Evolutionary conservation across 2,888 invertebrate genomes (phyloP).

Genomic region (Ectemnius continuus): DNA sequence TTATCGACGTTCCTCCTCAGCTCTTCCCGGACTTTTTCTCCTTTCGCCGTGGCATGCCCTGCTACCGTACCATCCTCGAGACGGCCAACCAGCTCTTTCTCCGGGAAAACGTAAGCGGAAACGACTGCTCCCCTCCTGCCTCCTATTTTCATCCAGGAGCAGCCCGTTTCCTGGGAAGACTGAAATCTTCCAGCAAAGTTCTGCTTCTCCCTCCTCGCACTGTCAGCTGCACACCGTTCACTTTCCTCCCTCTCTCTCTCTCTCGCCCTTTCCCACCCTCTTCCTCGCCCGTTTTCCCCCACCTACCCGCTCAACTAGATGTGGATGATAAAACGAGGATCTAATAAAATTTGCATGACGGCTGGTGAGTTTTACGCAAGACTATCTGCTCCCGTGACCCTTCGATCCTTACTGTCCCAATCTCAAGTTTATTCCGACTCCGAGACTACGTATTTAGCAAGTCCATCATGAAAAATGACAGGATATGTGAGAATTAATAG

Average conservation of each 20-base stretch:
- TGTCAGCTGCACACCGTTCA: slow-evolving; percentile 23
- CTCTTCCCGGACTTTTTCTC: slow-evolving; percentile 65
- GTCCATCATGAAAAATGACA: too few species aligned
- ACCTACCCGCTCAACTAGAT: neutral
- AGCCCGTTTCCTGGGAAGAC: slow-evolving; percentile 40
- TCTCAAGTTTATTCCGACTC: neutral
- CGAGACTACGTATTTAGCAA: too few species aligned
- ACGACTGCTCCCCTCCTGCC: slow-evolving; percentile 45
- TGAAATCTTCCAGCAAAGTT: slow-evolving; percentile 55
- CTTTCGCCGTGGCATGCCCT: slow-evolving; percentile 53
- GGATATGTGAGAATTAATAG: too few species aligned
- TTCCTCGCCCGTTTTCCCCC: neutral
- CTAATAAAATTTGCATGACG: slow-evolving; percentile 55
- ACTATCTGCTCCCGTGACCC: slow-evolving; percentile 11
- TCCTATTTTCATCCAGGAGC: slow-evolving; percentile 30
- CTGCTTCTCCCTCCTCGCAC: slow-evolving; percentile 16
- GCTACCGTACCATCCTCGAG: slow-evolving; percentile 56
- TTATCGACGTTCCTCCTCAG: slow-evolving; percentile 74
- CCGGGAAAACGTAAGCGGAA: slow-evolving; percentile 64
- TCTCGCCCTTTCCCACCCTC: neutral
- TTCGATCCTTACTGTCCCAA: neutral
- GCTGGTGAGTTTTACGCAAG: slow-evolving; percentile 43
- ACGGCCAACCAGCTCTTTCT: slow-evolving; percentile 62
- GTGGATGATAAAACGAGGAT: slow-evolving; percentile 38
- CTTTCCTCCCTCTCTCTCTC: slow-evolving; percentile 10